Evolutionary conservation across 2,113 vertebrate species (phyloP), one percentile per base, ranked within the genome.

Genomic region (Columbina picui): DNA sequence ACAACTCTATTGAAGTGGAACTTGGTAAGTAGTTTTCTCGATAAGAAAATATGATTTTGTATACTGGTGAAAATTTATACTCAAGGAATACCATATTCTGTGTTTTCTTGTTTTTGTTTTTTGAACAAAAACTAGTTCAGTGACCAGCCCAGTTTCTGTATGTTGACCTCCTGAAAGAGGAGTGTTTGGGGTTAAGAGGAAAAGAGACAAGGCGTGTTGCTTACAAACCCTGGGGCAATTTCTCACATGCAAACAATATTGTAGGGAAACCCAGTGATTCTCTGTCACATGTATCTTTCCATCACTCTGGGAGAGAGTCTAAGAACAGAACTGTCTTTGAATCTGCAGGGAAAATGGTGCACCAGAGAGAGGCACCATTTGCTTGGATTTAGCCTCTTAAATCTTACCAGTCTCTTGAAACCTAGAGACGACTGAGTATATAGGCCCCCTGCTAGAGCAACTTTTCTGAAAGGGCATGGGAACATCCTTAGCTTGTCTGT

Each of bases 1-100:
- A 98, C 57, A 97, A 98, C 30, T 96, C 96, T 0, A 75, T 99
- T 80, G 98, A 98, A 96, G 98, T 97, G 27, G 53, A 89, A 10
- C 61, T 94, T 1, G 99, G 99, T 99, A 94, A 99, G 98, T 96
- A 53, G 13, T 32, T 74, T 91, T 70, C 18, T 73, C 19, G 47
- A 7, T 43, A 50, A 68, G 12, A 52, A 94, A 84, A 41, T 53
- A 53, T 0, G 2, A 56, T 69, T 89, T 52, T 84, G 14, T 61
- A 29, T 76, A 3, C 36, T 36, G 45, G 34, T 80, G 60, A 90
- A 89, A 77, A 82, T 61, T 4, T 57, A 19, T 39, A 64, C 13
- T 36, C 1, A 3, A 21, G 7, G 26, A 53, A 7, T 65, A 17
- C 16, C 43, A 19, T 53, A 18, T n/a, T 87, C 27, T 45, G 41